phyloP scores from a whole-genome alignment of 2,113 vertebrate species.

The Marcusenius ussheri region DNA sequence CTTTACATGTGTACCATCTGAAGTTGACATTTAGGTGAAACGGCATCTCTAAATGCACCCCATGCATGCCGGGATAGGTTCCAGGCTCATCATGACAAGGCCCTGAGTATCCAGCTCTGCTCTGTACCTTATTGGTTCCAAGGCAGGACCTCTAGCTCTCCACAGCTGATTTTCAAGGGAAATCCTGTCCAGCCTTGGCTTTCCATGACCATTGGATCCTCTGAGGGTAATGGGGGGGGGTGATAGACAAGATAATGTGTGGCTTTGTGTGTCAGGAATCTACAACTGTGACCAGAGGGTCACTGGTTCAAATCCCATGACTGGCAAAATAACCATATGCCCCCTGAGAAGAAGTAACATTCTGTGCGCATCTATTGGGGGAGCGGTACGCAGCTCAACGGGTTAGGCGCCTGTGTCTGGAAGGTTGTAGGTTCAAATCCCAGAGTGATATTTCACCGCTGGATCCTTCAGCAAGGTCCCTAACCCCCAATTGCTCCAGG shows the following conservation, averaged over 20 bases:
- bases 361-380: background rate
- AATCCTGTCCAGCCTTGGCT: background rate
- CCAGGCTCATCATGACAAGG: background rate
- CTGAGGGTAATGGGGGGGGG: background rate
- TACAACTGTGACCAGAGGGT: background rate
- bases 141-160: background rate
- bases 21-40: background rate
- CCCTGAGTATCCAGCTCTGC: background rate
- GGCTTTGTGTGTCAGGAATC: background rate
- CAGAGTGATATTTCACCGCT: background rate
- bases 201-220: background rate
- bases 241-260: background rate
- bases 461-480: background rate
- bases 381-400: background rate
- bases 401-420: background rate
- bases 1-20: background rate
- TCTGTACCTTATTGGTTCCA: too few species aligned
- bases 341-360: background rate
- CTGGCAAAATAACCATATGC: background rate
- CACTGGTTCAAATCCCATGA: background rate
- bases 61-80: background rate
- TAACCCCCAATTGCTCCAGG: background rate
- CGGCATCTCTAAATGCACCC: background rate
- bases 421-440: background rate
- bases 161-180: background rate